Evolutionary conservation across 2,113 vertebrate species (phyloP).

Genomic region (Dipodomys ordii): DNA sequence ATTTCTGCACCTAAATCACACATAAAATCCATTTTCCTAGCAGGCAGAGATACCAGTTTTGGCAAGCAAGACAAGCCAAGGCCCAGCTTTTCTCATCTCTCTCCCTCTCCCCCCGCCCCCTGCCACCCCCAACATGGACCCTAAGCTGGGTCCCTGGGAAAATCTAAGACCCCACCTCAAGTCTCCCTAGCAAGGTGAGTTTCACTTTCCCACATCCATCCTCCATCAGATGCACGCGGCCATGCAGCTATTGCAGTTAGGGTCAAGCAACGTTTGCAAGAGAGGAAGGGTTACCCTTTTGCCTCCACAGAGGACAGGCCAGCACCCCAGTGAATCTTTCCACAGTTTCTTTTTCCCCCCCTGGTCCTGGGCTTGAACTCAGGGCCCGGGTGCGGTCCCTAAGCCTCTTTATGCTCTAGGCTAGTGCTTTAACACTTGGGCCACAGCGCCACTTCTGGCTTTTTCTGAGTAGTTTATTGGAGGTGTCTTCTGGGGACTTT

Average conservation of each 20-base stretch:
- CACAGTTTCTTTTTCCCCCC: too few species aligned
- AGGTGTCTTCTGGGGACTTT: too few species aligned
- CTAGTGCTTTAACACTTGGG: too few species aligned
- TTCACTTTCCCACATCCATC: neutral
- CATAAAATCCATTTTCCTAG: neutral
- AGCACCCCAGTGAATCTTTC: too few species aligned
- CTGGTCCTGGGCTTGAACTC: too few species aligned
- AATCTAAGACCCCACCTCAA: neutral
- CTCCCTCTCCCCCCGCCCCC: neutral
- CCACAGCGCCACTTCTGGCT: too few species aligned
- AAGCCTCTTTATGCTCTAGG: too few species aligned
- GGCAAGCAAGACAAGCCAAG: neutral
- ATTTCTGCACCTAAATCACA: neutral
- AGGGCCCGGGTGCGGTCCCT: too few species aligned
- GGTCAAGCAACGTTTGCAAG: neutral
- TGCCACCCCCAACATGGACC: too few species aligned
- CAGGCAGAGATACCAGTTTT: neutral
- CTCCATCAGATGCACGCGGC: neutral
- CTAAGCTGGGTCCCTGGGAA: neutral
- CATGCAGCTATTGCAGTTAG: too few species aligned
- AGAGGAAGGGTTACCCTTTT: neutral
- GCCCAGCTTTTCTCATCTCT: neutral
- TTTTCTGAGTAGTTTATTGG: too few species aligned
- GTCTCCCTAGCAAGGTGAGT: neutral
- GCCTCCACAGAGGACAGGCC: too few species aligned